Conservation (phyloP, 2,797 vertebrate species). For the Ciconia nigra region DNA sequence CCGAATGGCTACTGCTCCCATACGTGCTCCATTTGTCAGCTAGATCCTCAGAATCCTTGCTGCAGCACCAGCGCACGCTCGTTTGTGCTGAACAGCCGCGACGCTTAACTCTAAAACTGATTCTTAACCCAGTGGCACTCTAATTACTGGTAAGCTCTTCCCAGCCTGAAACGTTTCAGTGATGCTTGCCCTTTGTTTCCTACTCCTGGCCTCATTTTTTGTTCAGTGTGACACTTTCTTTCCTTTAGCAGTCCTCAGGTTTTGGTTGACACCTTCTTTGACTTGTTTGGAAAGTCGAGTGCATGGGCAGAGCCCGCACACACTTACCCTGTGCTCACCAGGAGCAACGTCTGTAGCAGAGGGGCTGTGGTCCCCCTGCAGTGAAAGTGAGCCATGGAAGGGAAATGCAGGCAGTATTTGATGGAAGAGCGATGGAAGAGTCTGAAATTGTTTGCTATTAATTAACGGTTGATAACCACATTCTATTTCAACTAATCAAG, state of each 20-base stretch:
- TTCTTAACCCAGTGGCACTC: neutral
- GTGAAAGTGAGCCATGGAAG: neutral
- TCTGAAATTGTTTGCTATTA: neutral
- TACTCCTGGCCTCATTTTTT: constrained; percentile 29
- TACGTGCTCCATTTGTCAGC: constrained; percentile 3
- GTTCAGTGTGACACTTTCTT: neutral
- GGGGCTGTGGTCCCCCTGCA: neutral
- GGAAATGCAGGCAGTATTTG: neutral
- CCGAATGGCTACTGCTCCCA: constrained; percentile 18
- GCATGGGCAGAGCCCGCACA: neutral
- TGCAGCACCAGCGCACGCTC: neutral
- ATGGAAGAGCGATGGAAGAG: neutral
- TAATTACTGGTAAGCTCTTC: constrained; percentile 33
- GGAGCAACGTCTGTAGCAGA: neutral
- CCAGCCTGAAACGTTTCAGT: constrained; percentile 22
- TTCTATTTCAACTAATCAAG: neutral
- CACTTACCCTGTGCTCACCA: neutral
- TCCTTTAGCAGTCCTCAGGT: neutral
- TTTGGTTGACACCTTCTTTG: neutral
- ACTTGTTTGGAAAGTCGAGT: neutral
- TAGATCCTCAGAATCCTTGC: neutral
- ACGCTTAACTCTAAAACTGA: neutral
- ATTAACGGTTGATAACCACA: neutral
- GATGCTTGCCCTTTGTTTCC: constrained; percentile 8
- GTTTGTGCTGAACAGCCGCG: constrained; percentile 25